phyloP scores from a whole-genome alignment of 2,888 invertebrate species.

The Protodeltote pygarga region DNA sequence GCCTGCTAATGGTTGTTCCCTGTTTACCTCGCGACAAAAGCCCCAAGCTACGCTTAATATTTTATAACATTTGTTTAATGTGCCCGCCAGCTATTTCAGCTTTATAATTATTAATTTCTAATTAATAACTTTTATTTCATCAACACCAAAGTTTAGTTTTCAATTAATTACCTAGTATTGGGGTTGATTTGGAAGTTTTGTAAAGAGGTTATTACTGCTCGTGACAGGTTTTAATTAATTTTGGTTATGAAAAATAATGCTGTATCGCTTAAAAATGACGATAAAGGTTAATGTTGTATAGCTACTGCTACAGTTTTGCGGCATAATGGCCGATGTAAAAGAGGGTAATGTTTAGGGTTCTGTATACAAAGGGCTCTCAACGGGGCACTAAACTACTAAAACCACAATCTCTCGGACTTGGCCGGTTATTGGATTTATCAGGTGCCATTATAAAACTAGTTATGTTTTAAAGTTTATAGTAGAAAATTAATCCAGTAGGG shows the following conservation, averaged over 20 bases:
- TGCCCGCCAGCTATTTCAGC: constrained; percentile 55
- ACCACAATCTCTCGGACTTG: too few species aligned
- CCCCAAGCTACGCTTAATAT: constrained; percentile 57
- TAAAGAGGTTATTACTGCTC: constrained; percentile 12
- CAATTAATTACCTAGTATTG: too few species aligned
- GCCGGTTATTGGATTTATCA: too few species aligned
- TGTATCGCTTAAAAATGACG: background rate
- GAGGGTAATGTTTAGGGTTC: too few species aligned
- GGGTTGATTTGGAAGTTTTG: constrained; percentile 9
- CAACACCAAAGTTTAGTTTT: constrained; percentile 12
- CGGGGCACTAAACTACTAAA: too few species aligned
- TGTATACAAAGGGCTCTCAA: too few species aligned
- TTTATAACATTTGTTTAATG: constrained; percentile 67
- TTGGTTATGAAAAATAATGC: constrained; percentile 7
- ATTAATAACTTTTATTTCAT: constrained; percentile 44
- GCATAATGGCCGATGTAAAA: too few species aligned
- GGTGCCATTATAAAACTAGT: too few species aligned
- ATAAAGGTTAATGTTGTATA: background rate
- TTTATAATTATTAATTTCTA: constrained; percentile 51
- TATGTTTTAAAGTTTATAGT: too few species aligned
- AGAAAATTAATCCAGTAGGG: too few species aligned
- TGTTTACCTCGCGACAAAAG: constrained; percentile 63
- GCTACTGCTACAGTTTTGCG: too few species aligned
- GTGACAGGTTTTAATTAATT: constrained; percentile 16
- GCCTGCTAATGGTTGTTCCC: constrained; percentile 58